Conservation (phyloP, 2,113 vertebrate genomes). For the Muntiacus muntjak region DNA sequence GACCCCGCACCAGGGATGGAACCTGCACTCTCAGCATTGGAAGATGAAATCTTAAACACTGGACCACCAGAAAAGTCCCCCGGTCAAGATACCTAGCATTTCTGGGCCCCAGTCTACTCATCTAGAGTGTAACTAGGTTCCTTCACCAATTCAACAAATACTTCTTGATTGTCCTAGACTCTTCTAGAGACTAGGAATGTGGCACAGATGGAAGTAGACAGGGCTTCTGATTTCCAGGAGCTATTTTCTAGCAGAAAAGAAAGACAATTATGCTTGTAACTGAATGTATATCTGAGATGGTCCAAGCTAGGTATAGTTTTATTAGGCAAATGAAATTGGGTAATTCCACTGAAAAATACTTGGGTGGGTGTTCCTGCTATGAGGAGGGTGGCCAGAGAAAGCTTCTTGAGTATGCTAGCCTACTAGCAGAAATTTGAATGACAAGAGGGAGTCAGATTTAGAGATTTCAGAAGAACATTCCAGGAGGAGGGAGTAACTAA, state of each 20-base stretch:
- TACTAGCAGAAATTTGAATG: neutral
- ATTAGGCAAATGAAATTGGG: neutral
- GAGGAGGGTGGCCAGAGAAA: neutral
- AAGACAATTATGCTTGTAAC: accelerated
- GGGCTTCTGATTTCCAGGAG: too few species aligned
- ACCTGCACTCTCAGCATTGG: accelerated
- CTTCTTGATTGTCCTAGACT: neutral
- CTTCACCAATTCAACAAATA: accelerated
- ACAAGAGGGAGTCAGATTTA: neutral
- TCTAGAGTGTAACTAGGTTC: accelerated
- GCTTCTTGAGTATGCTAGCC: neutral
- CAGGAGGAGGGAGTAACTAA: neutral
- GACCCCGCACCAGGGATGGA: neutral
- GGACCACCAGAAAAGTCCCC: neutral
- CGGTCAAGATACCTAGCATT: accelerated
- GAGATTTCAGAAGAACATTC: neutral
- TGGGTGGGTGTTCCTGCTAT: neutral
- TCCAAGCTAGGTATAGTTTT: neutral
- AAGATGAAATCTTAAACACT: neutral
- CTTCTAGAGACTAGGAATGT: neutral
- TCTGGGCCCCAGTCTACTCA: accelerated
- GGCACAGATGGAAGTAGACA: neutral
- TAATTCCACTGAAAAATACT: neutral
- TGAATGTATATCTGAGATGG: accelerated
- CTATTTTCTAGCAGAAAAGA: neutral